phyloP scores from a whole-genome alignment of 2,113 vertebrate genomes.

The Psittacara wagleri region DNA sequence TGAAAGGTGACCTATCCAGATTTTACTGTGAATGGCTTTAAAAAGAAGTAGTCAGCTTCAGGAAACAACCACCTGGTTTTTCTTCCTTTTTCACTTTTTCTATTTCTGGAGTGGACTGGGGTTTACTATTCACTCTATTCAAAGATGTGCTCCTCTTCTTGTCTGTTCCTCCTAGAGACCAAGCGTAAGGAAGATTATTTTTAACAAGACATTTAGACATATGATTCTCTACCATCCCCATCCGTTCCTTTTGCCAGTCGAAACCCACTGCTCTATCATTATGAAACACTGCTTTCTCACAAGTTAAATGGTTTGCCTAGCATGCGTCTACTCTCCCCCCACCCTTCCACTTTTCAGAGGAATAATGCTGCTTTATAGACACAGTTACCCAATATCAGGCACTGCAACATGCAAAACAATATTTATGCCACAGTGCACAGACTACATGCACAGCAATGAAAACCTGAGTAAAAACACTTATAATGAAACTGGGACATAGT shows the following conservation, averaged over 20 bases:
- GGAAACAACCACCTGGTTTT: slow-evolving; percentile 79
- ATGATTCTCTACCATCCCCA: not conserved
- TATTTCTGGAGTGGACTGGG: slow-evolving; percentile 71
- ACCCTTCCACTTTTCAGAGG: not conserved
- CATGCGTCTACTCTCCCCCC: not conserved
- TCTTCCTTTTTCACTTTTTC: slow-evolving; percentile 83
- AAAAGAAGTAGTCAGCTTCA: not conserved
- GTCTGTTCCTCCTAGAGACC: slow-evolving; percentile 78
- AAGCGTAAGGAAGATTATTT: slow-evolving; percentile 67
- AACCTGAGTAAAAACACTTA: not conserved
- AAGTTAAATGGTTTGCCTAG: not conserved
- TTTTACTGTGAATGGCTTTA: not conserved
- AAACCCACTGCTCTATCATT: not conserved
- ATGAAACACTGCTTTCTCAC: not conserved
- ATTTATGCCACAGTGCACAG: not conserved
- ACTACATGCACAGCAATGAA: not conserved
- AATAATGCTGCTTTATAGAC: not conserved
- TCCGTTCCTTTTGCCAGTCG: not conserved
- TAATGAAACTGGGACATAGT: not conserved
- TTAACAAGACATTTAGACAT: slow-evolving; percentile 18
- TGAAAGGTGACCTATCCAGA: not conserved
- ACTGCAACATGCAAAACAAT: not conserved
- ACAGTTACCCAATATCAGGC: not conserved
- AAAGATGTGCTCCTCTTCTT: slow-evolving; percentile 89
- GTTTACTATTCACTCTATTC: slow-evolving; percentile 81